Evolutionary conservation across 2,797 vertebrate genomes (phyloP).

Genomic region (Acanthornis magna): DNA sequence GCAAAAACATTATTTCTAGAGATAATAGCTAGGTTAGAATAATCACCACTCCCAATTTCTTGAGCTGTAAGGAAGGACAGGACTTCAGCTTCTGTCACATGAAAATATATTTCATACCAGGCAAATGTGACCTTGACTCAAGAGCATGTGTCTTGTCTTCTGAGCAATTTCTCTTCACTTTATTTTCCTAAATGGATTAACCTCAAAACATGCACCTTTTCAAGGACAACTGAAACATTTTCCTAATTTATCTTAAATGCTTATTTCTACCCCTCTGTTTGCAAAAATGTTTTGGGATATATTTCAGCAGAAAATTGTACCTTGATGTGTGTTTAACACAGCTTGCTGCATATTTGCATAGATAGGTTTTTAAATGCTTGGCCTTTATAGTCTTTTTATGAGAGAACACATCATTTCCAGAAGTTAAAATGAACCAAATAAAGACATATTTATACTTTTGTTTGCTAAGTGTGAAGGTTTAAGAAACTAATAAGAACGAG

Average conservation of each 20-base stretch:
- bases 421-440: neutral
- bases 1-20: constrained; percentile 79
- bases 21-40: constrained; percentile 75
- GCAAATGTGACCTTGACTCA: constrained; percentile 24
- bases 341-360: neutral
- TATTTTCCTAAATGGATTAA: constrained; percentile 10
- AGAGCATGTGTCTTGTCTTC: neutral
- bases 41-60: constrained; percentile 42
- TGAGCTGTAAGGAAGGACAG: constrained; percentile 33
- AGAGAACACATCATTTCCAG: neutral
- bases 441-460: neutral
- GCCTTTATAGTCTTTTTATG: neutral
- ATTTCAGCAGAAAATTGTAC: neutral
- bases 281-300: neutral
- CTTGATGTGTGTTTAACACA: constrained; percentile 19
- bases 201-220: neutral
- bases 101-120: neutral
- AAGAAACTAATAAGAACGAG: constrained; percentile 43
- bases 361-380: neutral
- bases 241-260: constrained; percentile 6
- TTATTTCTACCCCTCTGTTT: neutral
- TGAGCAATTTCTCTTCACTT: neutral
- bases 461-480: neutral
- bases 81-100: neutral
- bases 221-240: constrained; percentile 9